phyloP scores from a whole-genome alignment of 2,113 vertebrate species.

The Thalassarche chlororhynchos region DNA sequence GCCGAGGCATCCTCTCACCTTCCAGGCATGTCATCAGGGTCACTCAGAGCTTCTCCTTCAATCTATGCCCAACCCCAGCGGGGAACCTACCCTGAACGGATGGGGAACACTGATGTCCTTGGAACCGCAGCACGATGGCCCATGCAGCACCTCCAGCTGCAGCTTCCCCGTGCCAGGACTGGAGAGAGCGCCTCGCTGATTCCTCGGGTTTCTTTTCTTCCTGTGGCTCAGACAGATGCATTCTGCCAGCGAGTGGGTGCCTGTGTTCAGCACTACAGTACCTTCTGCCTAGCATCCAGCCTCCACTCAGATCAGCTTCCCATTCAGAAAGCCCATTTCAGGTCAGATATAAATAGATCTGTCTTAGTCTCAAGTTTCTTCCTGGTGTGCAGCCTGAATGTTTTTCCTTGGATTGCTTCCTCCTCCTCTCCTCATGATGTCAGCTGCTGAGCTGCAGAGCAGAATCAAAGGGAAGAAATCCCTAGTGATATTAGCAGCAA shows the following conservation, averaged over 20 bases:
- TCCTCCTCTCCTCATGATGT: conserved; percentile 49
- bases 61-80: neutral
- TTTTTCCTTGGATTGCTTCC: conserved; percentile 62
- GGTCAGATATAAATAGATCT: conserved; percentile 74
- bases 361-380: conserved; percentile 63
- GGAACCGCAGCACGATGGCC: neutral
- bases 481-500: conserved; percentile 25
- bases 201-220: neutral
- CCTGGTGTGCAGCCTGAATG: conserved; percentile 52
- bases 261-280: conserved; percentile 9
- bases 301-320: conserved; percentile 48
- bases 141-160: neutral
- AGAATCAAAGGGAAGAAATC: conserved; percentile 53
- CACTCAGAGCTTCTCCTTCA: conserved; percentile 31
- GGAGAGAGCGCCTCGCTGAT: neutral
- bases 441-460: conserved; percentile 20
- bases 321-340: conserved; percentile 67
- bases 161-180: neutral
- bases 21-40: neutral
- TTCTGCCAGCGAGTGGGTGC: neutral
- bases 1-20: neutral
- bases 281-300: conserved; percentile 53
- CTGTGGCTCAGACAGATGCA: conserved; percentile 8
- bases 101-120: neutral
- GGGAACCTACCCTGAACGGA: neutral